A percentile compares a stretch with the other conserved stretches of the same genome.
These are phyloP conservation scores for Bufotes viridis DNA, from an alignment of 2,797 vertebrate genomes.

Conservation along the genomic window DNA sequence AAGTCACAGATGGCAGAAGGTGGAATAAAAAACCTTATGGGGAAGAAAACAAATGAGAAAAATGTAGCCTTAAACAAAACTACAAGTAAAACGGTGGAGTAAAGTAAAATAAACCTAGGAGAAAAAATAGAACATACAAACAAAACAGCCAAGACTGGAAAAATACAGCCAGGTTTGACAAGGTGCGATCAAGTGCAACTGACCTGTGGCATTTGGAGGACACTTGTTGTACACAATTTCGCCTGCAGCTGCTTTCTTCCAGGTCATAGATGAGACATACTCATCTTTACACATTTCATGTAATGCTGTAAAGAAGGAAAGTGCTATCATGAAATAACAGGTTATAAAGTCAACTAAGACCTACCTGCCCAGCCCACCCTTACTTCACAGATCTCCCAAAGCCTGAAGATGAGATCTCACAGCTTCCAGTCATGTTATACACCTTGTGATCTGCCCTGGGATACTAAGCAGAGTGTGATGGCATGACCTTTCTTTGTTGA, in stretches of 20 bases:
- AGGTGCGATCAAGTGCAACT: conserved; percentile 61
- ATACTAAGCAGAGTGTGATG: conserved; percentile 37
- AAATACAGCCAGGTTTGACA: conserved; percentile 4
- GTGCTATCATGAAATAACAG: conserved; percentile 36
- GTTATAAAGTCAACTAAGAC: conserved; percentile 7
- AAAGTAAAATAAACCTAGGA: not conserved
- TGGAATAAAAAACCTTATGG: conserved; percentile 3
- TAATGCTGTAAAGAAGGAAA: conserved; percentile 51
- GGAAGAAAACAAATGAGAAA: not conserved
- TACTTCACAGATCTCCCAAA: conserved; percentile 32
- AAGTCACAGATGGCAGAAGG: not conserved
- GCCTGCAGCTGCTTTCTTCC: conserved; percentile 94
- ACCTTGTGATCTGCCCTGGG: conserved; percentile 32
- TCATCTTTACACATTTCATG: conserved; percentile 95
- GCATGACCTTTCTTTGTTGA: conserved; percentile 34
- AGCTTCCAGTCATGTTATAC: conserved; percentile 40
- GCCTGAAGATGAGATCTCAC: conserved; percentile 44
- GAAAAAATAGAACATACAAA: not conserved
- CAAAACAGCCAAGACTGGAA: not conserved
- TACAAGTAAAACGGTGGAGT: not conserved
- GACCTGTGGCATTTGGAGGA: conserved; percentile 94
- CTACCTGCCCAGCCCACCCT: conserved; percentile 1
- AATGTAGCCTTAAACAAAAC: not conserved
- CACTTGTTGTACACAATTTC: conserved; percentile 98
- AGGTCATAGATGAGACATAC: conserved; percentile 86